phyloP scores from a whole-genome alignment of 92 coral and sea anemone species.

The Porites rus region DNA sequence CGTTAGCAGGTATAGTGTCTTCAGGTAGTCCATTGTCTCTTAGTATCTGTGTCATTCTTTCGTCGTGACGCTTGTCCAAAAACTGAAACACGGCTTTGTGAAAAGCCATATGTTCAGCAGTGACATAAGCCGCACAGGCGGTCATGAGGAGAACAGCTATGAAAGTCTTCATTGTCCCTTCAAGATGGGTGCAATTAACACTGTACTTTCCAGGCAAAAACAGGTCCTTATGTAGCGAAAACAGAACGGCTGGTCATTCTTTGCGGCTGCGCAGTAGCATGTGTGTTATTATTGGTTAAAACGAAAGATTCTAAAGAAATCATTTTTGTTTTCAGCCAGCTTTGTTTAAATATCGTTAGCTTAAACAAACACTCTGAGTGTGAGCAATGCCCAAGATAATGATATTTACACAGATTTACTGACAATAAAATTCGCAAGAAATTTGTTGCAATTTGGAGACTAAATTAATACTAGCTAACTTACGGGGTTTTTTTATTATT shows the following conservation, averaged over 20 bases:
- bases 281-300: background rate
- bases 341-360: background rate
- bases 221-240: constrained; percentile 1
- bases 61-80: constrained; percentile 41
- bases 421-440: too few relatives aligned
- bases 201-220: background rate
- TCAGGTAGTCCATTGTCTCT: constrained; percentile 38
- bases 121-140: constrained; percentile 27
- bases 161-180: constrained; percentile 44
- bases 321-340: background rate
- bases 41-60: constrained; percentile 28
- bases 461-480: background rate
- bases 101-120: constrained; percentile 7
- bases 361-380: background rate
- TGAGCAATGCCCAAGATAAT: background rate
- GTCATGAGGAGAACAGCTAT: constrained; percentile 19
- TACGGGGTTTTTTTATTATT: background rate
- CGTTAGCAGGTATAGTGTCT: constrained; percentile 7
- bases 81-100: constrained; percentile 31
- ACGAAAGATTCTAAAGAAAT: background rate
- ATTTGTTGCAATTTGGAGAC: background rate
- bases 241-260: too few relatives aligned
- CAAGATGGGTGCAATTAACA: constrained; percentile 19
- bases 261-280: background rate
- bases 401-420: constrained; percentile 20